A percentile compares a stretch with the other conserved stretches of the same genome.
phyloP scores from a whole-genome alignment of 2,797 vertebrate species.

The Phrynocephalus vlangalii region DNA sequence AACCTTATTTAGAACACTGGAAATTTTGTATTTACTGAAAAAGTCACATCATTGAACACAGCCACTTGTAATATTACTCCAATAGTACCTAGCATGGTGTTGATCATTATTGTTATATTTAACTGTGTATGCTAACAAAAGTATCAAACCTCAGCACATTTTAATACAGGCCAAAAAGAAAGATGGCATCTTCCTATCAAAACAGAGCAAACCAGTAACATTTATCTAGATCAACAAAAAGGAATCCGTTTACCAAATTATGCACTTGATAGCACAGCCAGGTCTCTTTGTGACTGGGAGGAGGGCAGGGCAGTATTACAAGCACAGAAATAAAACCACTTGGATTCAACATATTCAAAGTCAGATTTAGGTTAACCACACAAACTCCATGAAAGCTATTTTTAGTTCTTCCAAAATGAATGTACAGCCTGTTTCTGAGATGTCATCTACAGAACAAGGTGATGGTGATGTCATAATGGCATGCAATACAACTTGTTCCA shows the following conservation, averaged over 20 bases:
- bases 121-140: neutral
- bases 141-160: neutral
- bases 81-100: neutral
- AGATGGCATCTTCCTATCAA: neutral
- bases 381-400: conserved; percentile 1
- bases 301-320: neutral
- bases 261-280: conserved; percentile 3
- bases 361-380: conserved; percentile 11
- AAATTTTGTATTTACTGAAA: too few relatives aligned
- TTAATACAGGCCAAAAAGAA: neutral
- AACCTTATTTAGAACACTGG: too few relatives aligned
- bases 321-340: neutral
- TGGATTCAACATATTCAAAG: conserved; percentile 7
- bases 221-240: neutral
- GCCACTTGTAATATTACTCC: neutral
- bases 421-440: conserved; percentile 26
- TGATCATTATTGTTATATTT: neutral
- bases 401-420: conserved; percentile 44
- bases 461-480: conserved; percentile 16
- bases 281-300: neutral
- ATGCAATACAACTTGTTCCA: conserved; percentile 10
- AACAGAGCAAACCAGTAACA: neutral
- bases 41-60: neutral
- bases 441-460: neutral
- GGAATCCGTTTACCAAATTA: neutral